Evolutionary conservation across 2,113 vertebrate genomes (phyloP).

Genomic region (Daubentonia madagascariensis): DNA sequence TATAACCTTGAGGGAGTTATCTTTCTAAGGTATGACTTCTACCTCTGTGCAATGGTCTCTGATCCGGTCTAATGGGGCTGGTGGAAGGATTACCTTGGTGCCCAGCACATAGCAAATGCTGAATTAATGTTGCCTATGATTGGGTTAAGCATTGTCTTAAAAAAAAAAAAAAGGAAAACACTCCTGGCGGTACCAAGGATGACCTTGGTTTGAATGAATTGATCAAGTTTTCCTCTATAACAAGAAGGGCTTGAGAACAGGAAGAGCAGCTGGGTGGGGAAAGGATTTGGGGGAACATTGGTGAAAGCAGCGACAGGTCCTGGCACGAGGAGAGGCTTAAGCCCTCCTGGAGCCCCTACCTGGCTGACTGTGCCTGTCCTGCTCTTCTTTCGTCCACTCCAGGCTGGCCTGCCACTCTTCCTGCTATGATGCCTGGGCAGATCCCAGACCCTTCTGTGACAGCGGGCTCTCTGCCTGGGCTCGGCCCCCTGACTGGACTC

Average conservation of each 20-base stretch:
- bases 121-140: not conserved
- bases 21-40: not conserved
- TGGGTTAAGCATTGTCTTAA: not conserved
- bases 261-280: not conserved
- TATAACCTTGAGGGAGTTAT: not conserved
- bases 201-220: not conserved
- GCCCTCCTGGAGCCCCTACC: not conserved
- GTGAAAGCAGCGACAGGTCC: not conserved
- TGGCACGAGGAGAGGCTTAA: not conserved
- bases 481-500: conserved; percentile 92
- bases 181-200: not conserved
- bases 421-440: conserved; percentile 98
- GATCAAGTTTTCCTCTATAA: not conserved
- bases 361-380: not conserved
- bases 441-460: conserved; percentile 96
- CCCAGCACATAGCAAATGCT: not conserved
- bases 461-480: conserved; percentile 92
- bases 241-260: not conserved
- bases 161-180: not conserved
- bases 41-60: not conserved
- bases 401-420: conserved; percentile 78
- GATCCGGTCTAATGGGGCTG: not conserved
- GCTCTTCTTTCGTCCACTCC: conserved; percentile 43
- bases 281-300: not conserved
- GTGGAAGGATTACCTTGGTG: not conserved